Evolutionary conservation across 1,140 invertebrate species (phyloP), one percentile per base, ranked within the genome.

Genomic region (Helicoverpa armigera): DNA sequence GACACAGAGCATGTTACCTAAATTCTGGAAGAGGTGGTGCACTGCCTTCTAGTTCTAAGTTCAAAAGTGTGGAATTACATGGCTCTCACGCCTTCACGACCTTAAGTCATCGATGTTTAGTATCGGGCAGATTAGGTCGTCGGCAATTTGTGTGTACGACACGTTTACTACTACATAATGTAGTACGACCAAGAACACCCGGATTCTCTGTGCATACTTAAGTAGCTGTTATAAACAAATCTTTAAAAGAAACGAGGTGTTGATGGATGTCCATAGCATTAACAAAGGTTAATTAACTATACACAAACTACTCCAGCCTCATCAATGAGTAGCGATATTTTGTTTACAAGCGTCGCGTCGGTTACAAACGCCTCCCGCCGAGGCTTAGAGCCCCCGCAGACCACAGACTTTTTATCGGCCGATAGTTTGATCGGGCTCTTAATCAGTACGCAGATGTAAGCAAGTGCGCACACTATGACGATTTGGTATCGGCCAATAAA

Each of bases 61-160:
- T 18, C 58, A 12, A 29, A 29, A 29, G 18, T 60, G 23, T 60
- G 58, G 10, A 11, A 29, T 29, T 2, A 29, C 23, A 14, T 14
- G 60, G 23, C 16, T 48, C 63, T n/a, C 63, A 50, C 65, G 35
- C 43, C 65, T 43, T 51, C 65, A 13, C 58, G 58, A 61, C 31
- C n/a, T 67, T 7, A 11, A 50, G 65, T 23, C n/a, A 43, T 50
- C 16, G 16, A 14, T n/a, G 18, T 9, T 12, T 29, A 3, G 56
- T 61, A 61, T 31, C 1, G 3, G 58, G 2, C 61, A 50, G 63
- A 69, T 69, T 69, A 16, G 65, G 43, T 69, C 65, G 65, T 9
- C 43, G 7, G n/a, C 12, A 50, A 69, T 69, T 69, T 50, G 65
- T 69, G 43, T 69, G 65, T 69, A 69, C 43, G 43, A 69, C 65